Evolutionary conservation across 2,888 invertebrate species (phyloP), one percentile per base, ranked within the genome.

Genomic region (Trichopoda pennipes): DNA sequence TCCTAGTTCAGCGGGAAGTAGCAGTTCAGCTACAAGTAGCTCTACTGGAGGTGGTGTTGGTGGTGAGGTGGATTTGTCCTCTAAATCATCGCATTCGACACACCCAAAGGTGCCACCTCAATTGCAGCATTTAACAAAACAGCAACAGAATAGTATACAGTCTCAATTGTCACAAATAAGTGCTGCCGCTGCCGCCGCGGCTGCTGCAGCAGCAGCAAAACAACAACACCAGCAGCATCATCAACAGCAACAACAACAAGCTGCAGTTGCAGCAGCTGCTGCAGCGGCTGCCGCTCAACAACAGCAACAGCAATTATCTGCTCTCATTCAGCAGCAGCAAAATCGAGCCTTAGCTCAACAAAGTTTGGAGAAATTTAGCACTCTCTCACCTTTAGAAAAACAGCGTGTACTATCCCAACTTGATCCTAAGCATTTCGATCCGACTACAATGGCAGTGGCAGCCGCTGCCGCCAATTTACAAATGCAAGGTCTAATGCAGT

Each of bases 261-360:
- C 82, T 1, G 86, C 86, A 7, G 86, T 86, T 16, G 86, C 86
- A 28, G 85, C 84, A 12, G 85, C 88, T 85, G 91, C 89, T 87
- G 88, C 85, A 81, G 89, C 90, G 44, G 87, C 89, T n/a, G 90
- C 90, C 3, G 89, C 89, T 73, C 85, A 88, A 82, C 92, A 91
- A 3, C 92, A 91, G 66, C 94, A 94, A 84, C 94, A 94, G 85
- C 94, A 94, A 85, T 94, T 94, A 88, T 92, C 94, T 86, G 93
- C 93, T 1, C 92, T 93, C 10, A 88, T 94, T 58, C 92, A 94
- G 78, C 95, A 94, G 86, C 94, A 94, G 85, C 94, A 94, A 88
- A 94, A 92, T 87, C 91, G 93, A 19, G 93, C 91, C 38, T 92
- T 93, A 51, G 93, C 93, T 8, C 93, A 93, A 88, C 92, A 93